Percentiles rank a stretch among this genome's conserved stretches.
Conservation (phyloP, 2,113 vertebrate species). For the Bufo gargarizans region DNA sequence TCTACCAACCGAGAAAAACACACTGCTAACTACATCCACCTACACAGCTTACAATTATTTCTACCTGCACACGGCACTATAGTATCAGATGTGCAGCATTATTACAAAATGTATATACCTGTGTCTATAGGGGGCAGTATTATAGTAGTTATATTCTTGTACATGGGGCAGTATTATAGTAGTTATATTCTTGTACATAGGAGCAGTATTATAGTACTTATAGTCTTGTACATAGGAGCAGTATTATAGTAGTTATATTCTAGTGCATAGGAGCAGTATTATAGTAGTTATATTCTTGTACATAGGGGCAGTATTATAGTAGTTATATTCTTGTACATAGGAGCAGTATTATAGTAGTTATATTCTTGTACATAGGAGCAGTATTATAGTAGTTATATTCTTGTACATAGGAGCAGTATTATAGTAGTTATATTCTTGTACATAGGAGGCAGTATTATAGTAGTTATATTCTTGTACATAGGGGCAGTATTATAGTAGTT, state of each 20-base stretch:
- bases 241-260: constrained; percentile 3
- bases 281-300: constrained; percentile 6
- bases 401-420: too few species aligned
- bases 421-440: too few species aligned
- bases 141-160: too few species aligned
- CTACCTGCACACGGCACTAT: too few species aligned
- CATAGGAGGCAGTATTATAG: too few species aligned
- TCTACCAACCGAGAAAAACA: neutral
- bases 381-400: too few species aligned
- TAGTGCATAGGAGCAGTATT: too few species aligned
- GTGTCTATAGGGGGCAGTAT: too few species aligned
- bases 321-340: constrained; percentile 10
- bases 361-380: neutral
- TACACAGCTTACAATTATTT: neutral
- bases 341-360: constrained; percentile 12
- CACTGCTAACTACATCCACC: neutral
- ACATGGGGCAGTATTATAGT: neutral
- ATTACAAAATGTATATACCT: too few species aligned
- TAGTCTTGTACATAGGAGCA: neutral
- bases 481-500: neutral
- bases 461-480: neutral
- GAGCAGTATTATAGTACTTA: neutral
- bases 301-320: neutral
- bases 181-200: neutral
- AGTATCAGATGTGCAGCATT: too few species aligned